Evolutionary conservation across 2,113 vertebrate species (phyloP).

Genomic region (Zapus hudsonius): DNA sequence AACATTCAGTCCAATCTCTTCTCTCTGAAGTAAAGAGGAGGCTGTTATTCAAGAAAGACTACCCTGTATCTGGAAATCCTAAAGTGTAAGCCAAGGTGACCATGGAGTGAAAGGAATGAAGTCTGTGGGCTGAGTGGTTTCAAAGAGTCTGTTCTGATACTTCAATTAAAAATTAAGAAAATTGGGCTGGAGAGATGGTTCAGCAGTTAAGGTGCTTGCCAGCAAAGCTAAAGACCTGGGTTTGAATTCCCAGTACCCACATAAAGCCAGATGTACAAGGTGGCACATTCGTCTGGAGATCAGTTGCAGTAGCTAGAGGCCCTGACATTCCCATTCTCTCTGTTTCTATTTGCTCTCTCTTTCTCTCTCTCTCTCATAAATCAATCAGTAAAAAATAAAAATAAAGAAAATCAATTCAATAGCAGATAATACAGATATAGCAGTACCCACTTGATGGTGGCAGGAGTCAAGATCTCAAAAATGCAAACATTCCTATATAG

Average conservation of each 20-base stretch:
- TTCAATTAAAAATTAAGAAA: background rate
- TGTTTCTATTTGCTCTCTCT: too few species aligned
- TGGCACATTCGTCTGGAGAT: too few species aligned
- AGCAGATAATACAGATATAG: background rate
- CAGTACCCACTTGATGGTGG: background rate
- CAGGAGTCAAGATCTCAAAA: background rate
- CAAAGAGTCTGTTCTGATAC: background rate
- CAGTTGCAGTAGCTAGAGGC: too few species aligned
- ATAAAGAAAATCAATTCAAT: background rate
- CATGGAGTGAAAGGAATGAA: background rate
- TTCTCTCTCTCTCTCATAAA: too few species aligned
- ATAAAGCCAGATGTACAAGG: too few species aligned
- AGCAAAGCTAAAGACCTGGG: too few species aligned
- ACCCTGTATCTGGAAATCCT: background rate
- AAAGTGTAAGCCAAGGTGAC: background rate
- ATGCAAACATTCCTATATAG: background rate
- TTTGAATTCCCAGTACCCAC: too few species aligned
- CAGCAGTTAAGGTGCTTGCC: too few species aligned
- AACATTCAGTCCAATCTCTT: too few species aligned
- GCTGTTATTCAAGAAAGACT: background rate
- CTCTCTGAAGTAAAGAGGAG: background rate
- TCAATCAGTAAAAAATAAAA: too few species aligned
- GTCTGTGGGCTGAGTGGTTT: background rate
- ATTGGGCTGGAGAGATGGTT: too few species aligned
- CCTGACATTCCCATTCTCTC: too few species aligned